These are phyloP conservation scores for Nothobranchius furzeri DNA, from an alignment of 2,113 vertebrate genomes.

Conservation along the genomic window DNA sequence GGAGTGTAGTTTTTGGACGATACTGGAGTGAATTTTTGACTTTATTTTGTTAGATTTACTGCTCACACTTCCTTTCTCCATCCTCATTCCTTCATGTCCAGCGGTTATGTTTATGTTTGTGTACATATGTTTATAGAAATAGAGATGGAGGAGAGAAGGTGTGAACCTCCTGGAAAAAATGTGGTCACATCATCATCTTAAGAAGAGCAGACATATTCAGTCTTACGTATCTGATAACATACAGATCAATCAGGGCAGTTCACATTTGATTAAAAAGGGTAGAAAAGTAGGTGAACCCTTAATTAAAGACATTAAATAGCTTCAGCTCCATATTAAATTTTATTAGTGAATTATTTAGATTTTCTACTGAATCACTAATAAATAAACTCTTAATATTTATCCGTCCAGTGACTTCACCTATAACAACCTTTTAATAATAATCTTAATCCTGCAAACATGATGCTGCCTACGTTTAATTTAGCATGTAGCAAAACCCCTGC, in stretches of 20 bases:
- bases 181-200: not conserved
- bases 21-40: conserved; percentile 36
- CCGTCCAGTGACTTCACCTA: too few species aligned
- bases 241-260: too few species aligned
- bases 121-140: conserved; percentile 27
- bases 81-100: conserved; percentile 33
- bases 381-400: too few species aligned
- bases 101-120: conserved; percentile 24
- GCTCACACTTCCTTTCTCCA: conserved; percentile 6
- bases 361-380: too few species aligned
- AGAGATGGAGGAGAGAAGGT: not conserved
- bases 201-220: not conserved
- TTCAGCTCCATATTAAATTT: not conserved
- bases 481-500: too few species aligned
- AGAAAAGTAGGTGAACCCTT: not conserved
- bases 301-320: not conserved
- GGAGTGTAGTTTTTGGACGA: conserved; percentile 52
- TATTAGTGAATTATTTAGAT: too few species aligned
- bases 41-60: conserved; percentile 19
- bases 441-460: too few species aligned
- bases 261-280: too few species aligned
- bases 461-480: too few species aligned
- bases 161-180: not conserved
- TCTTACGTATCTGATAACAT: not conserved
- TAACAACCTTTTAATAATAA: too few species aligned